Base-by-base conservation (phyloP, 2,888 invertebrate species). In the Caenorhabditis auriculariae region DNA sequence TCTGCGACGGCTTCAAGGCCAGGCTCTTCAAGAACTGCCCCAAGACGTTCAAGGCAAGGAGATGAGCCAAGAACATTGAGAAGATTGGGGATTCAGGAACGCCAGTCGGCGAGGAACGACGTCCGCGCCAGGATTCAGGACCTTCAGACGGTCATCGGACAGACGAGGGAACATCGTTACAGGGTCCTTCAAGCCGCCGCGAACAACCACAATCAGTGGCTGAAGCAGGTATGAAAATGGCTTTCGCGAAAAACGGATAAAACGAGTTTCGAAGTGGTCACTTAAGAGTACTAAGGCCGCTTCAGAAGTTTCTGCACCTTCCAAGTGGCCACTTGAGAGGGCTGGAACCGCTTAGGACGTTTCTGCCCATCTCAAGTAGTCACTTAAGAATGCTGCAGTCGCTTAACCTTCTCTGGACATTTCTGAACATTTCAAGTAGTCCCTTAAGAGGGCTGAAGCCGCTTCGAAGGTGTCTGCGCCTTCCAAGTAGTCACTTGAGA, bases 141-240 rank as follows among this genome's bases (percentile, higher is more conserved):
- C 85, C 87, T 96, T 54, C 91, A 91, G 82, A 93, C 93, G 69
- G 79, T 80, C 38, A 71, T 79, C 55, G 71, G 72, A 21, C 79
- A 80, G 57, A 80, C 79, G 19, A 60, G 67, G 9, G 79, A 79
- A 45, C 79, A 79, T 50, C 66, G 75, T 23, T 65, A 66, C 66
- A 67, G 75, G 39, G 78, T 79, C 23, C 86, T 98, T 17, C 93
- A 95, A 0, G 94, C 95, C 0, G 96, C 96, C 1, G 94, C 96
- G 0, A 94, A 95, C 84, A 94, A 95, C 84, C 91, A 98, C 65
- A 92, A 92, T 84, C 91, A 91, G 82, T 98, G 98, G 96, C 91
- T 93, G 84, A 82, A 84, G 59, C 96, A 96, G 85, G 74, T 58
- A 2, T 17, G 43, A 38, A 17, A 48, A 12, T 44, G 4, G n/a